Percentiles rank a stretch among this genome's conserved stretches.
Evolutionary conservation across 2,797 vertebrate genomes (phyloP).

Genomic region (Euphonia xanthogaster): DNA sequence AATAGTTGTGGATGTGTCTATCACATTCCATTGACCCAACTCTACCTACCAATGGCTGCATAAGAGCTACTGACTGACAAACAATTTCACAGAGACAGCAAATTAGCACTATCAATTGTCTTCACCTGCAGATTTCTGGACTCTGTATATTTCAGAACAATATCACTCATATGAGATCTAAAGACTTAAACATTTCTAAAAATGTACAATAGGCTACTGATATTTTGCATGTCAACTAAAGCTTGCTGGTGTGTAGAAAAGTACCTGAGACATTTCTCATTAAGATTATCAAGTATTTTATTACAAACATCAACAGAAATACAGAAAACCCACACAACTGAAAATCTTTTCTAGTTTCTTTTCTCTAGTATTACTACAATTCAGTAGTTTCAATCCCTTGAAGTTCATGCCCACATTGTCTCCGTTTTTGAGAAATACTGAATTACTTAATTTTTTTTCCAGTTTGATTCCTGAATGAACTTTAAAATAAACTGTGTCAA

Average conservation of each 20-base stretch:
- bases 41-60: not conserved
- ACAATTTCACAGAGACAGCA: not conserved
- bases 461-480: not conserved
- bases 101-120: not conserved
- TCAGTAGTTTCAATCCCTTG: not conserved
- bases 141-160: not conserved
- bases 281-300: not conserved
- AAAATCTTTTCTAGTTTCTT: not conserved
- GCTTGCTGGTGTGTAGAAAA: not conserved
- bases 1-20: not conserved
- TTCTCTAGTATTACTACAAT: not conserved
- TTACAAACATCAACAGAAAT: not conserved
- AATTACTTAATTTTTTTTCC: not conserved
- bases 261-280: not conserved
- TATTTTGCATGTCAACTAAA: not conserved
- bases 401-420: not conserved
- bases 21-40: not conserved
- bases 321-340: accelerated
- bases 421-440: not conserved
- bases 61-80: not conserved
- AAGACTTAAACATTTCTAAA: not conserved
- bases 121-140: not conserved
- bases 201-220: not conserved
- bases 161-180: not conserved
- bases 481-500: not conserved